A percentile compares a stretch with the other conserved stretches of the same genome.
Evolutionary conservation across 2,888 invertebrate species (phyloP).

Genomic region (Nipponacmea schrenckii): DNA sequence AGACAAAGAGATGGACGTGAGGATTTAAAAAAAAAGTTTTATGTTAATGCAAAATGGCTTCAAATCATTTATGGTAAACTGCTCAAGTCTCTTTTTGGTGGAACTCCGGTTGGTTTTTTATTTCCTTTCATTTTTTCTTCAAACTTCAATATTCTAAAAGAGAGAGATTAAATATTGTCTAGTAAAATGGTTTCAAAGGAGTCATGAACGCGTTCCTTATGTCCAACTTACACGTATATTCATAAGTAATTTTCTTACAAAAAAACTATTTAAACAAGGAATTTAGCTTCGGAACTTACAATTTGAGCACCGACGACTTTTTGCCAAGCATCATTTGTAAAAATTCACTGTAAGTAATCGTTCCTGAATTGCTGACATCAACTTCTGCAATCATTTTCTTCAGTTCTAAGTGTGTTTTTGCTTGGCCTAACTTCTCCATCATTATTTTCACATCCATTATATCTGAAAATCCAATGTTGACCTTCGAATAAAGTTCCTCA

Average conservation of each 20-base stretch:
- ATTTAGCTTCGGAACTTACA: constrained; percentile 44
- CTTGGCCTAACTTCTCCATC: constrained; percentile 64
- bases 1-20: no score
- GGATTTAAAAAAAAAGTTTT: no score
- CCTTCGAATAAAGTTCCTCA: background rate
- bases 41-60: no score
- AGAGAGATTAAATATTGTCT: background rate
- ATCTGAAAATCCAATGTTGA: constrained; percentile 39
- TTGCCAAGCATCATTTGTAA: constrained; percentile 64
- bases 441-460: constrained; percentile 61
- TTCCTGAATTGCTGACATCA: constrained; percentile 54
- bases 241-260: no score
- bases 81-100: constrained; percentile 58
- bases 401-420: constrained; percentile 64
- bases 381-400: constrained; percentile 65
- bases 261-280: no score
- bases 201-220: no score
- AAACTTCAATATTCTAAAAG: constrained; percentile 61
- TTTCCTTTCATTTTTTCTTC: constrained; percentile 56
- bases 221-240: no score
- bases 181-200: background rate
- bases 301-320: constrained; percentile 56
- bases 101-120: constrained; percentile 53
- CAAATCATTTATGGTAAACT: constrained; percentile 45
- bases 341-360: constrained; percentile 63